A percentile compares a stretch with the other conserved stretches of the same genome.
phyloP scores from a whole-genome alignment of 2,888 invertebrate genomes.

The Dryocosmus kuriphilus region DNA sequence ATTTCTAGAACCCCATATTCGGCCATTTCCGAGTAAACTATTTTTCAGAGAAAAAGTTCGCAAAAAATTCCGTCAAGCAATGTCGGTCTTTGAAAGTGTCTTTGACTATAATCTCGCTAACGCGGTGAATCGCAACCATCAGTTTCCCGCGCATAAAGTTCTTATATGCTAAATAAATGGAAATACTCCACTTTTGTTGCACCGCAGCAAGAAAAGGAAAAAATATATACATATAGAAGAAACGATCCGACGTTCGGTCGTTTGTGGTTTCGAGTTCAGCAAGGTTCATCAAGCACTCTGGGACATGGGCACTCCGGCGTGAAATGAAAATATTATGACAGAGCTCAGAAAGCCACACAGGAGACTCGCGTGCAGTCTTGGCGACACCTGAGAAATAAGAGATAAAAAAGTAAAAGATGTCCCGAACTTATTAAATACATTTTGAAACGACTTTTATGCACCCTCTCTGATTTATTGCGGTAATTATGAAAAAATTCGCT shows the following conservation, averaged over 20 bases:
- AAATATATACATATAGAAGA: neutral
- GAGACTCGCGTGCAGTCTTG: constrained; percentile 48
- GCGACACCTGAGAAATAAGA: constrained; percentile 41
- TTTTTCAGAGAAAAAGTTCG: too few relatives aligned
- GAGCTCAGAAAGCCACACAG: constrained; percentile 54
- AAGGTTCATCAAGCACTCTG: constrained; percentile 67
- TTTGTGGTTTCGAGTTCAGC: constrained; percentile 67
- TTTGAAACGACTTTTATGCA: constrained; percentile 38
- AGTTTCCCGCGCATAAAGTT: too few relatives aligned
- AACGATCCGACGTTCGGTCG: neutral
- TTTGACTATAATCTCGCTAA: too few relatives aligned
- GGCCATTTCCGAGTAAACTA: too few relatives aligned
- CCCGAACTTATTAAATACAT: constrained; percentile 39
- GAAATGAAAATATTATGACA: constrained; percentile 74
- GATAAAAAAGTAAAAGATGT: constrained; percentile 12
- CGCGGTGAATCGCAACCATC: too few relatives aligned
- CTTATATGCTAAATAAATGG: too few relatives aligned
- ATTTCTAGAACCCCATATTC: too few relatives aligned
- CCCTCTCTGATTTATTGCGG: constrained; percentile 18
- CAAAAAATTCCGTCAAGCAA: too few relatives aligned
- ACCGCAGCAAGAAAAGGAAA: neutral
- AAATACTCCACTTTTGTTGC: neutral
- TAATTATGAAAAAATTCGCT: constrained; percentile 32
- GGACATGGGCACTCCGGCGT: constrained; percentile 67
- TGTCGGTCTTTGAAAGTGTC: too few relatives aligned